Conservation (phyloP, 2,888 invertebrate species). For the Lamellibrachia satsuma region DNA sequence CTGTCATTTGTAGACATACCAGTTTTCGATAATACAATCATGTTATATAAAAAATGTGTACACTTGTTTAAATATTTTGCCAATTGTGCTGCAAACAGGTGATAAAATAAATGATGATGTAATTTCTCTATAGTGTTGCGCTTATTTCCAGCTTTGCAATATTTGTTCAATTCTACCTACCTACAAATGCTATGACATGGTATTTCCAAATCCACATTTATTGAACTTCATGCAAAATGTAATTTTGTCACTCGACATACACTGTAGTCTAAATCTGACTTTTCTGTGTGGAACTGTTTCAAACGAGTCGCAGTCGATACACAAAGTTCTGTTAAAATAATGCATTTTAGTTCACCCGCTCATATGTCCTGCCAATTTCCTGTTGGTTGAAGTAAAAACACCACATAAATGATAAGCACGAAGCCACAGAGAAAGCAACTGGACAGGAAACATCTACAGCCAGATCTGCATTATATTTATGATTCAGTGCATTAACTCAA, state of each 20-base stretch:
- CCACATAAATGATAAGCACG: neutral
- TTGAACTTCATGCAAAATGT: slow-evolving; percentile 9
- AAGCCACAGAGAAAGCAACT: neutral
- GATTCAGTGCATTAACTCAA: neutral
- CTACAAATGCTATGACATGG: neutral
- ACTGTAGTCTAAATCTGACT: neutral
- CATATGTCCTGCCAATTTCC: slow-evolving; percentile 6
- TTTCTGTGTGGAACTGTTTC: neutral
- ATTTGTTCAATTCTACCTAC: neutral
- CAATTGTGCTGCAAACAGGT: slow-evolving; percentile 1
- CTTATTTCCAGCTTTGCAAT: neutral
- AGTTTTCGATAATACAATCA: neutral
- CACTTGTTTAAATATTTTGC: neutral
- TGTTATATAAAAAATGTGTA: neutral
- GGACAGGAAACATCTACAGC: neutral
- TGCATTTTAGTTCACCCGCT: slow-evolving; percentile 1
- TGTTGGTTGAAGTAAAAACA: slow-evolving; percentile 17
- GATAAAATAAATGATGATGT: neutral
- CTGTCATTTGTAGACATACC: neutral
- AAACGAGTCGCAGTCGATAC: neutral
- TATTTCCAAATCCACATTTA: slow-evolving; percentile 5
- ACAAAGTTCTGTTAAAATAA: neutral
- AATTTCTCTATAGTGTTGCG: neutral
- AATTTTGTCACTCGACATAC: neutral
- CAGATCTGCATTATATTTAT: neutral